Evolutionary conservation across 64 coral and sea anemone genomes (phyloP).

Genomic region (Montipora efflorescens): DNA sequence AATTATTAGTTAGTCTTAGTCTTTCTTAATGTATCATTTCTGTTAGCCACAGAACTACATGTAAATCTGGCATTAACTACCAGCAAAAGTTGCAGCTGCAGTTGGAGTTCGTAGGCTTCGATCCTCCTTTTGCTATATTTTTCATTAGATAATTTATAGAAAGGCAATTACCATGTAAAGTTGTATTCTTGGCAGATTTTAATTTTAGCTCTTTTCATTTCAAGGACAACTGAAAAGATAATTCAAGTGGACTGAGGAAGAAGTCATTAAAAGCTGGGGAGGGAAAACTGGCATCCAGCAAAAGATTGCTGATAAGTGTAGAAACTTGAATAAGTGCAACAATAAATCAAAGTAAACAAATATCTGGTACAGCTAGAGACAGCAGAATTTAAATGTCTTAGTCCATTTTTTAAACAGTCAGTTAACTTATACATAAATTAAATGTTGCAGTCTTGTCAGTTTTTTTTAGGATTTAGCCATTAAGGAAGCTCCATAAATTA

Average conservation of each 20-base stretch:
- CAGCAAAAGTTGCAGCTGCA: not conserved
- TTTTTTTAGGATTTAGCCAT: not conserved
- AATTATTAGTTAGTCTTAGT: not conserved
- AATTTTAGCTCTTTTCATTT: constrained; percentile 1
- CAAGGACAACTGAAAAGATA: constrained; percentile 21
- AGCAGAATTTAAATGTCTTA: not conserved
- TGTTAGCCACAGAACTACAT: not conserved
- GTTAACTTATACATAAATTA: not conserved
- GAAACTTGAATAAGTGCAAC: constrained; percentile 30
- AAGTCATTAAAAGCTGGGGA: not conserved
- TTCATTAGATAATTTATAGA: not conserved
- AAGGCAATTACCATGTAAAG: not conserved
- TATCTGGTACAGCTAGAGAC: not conserved
- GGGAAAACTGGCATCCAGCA: constrained; percentile 51
- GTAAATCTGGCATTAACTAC: not conserved
- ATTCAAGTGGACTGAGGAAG: constrained; percentile 16
- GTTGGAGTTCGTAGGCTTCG: not conserved
- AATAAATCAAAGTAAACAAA: constrained; percentile 1
- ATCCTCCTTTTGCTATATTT: not conserved
- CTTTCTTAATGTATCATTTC: not conserved
- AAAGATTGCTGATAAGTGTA: constrained; percentile 56
- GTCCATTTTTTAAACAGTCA: not conserved
- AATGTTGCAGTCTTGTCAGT: not conserved
- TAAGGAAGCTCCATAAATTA: not conserved
- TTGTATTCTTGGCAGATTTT: not conserved